phyloP scores from a whole-genome alignment of 2,797 vertebrate species.

The Pipistrellus kuhlii region DNA sequence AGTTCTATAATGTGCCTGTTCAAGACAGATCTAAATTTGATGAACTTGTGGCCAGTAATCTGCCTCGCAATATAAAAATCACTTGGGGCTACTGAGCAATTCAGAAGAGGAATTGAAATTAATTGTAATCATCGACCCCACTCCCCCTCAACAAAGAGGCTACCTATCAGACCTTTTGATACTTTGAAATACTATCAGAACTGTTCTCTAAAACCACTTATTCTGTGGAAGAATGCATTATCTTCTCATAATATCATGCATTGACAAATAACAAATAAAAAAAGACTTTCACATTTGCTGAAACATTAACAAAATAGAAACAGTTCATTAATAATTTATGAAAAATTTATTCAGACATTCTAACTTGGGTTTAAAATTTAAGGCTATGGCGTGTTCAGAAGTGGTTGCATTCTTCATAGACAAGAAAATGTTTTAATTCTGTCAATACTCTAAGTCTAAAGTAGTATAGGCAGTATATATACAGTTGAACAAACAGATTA shows the following conservation, averaged over 20 bases:
- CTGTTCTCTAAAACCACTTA: too few species aligned
- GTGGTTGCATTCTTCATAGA: neutral
- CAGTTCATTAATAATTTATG: slow-evolving; percentile 45
- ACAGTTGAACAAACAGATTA: neutral
- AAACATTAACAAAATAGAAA: neutral
- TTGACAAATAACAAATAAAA: slow-evolving; percentile 32
- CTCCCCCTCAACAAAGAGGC: accelerated
- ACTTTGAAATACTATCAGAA: neutral
- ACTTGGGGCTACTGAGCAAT: slow-evolving; percentile 79
- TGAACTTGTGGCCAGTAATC: slow-evolving; percentile 75
- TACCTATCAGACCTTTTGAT: neutral
- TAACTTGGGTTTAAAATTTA: slow-evolving; percentile 1
- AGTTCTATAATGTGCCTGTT: slow-evolving; percentile 85
- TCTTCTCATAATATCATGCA: neutral
- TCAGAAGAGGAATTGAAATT: slow-evolving; percentile 12
- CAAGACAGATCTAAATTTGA: slow-evolving; percentile 84
- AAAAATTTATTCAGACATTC: neutral
- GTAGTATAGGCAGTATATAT: neutral
- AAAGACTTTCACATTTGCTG: neutral
- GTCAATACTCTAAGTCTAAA: neutral
- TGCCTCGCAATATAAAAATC: slow-evolving; percentile 87
- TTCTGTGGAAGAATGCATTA: neutral
- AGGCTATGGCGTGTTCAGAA: neutral
- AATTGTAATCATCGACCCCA: neutral
- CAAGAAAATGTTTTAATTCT: slow-evolving; percentile 14